Evolutionary conservation across 2,888 invertebrate genomes (phyloP), one percentile per base, ranked within the genome.

Genomic region (Formica aserva): DNA sequence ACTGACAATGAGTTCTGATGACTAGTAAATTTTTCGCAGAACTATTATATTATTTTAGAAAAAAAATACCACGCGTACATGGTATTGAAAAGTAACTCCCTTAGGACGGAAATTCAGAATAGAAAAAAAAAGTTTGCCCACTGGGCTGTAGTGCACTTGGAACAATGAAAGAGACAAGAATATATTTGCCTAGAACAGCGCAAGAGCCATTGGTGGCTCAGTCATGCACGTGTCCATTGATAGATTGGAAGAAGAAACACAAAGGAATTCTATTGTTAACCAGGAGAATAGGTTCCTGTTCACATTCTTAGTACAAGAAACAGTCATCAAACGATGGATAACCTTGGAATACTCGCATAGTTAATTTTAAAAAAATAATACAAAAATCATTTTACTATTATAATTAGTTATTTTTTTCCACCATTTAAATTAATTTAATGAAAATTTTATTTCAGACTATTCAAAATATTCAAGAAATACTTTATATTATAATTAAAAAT

Each of bases 181-280:
- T 65, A 57, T 69, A 57, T 69, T 48, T 38, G 57, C 77, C 60
- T 72, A 60, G 63, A 67, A 22, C 52, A 63, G 69, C 22, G 35
- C 35, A 15, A 55, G 18, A 66, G 26, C 66, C 78, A 83, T 83
- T 78, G 72, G 71, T 60, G 66, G 63, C n/a, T 29, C 29, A 52
- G 29, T 29, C 60, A n/a, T 26, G 60, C 60, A 60, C 26, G 26
- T 60, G 60, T 60, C 15, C 29, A 60, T 60, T 60, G 60, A 60
- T 60, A 52, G 48, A 52, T 52, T 22, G 41, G 48, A 75, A 84
- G 84, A 80, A 80, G 75, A 38, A 55, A n/a, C 41, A 41, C 67
- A 55, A 65, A 55, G 76, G 76, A 76, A 76, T 55, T 55, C 71
- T 63, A 83, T 83, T 83, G 83, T 83, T 60, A n/a, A 55, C 45